Conservation (phyloP, 1,140 invertebrate species). For the Drepana arcuata region DNA sequence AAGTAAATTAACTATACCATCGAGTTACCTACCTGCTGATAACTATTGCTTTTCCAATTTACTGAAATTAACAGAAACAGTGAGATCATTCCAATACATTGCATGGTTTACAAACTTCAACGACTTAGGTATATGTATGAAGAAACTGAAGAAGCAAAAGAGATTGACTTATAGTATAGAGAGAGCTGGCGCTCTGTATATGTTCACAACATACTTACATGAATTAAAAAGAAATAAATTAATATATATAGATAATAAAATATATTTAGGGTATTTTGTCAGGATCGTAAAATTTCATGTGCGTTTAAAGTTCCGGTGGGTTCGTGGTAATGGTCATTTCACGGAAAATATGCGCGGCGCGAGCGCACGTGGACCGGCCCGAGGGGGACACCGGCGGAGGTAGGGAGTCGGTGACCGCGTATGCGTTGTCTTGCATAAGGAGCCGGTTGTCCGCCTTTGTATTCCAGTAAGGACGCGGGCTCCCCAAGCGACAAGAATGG, state of each 20-base stretch:
- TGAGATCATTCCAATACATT: too few relatives aligned
- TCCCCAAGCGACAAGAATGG: slow-evolving; percentile 42
- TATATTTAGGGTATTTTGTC: too few relatives aligned
- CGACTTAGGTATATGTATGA: too few relatives aligned
- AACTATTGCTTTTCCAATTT: too few relatives aligned
- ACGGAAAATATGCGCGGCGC: slow-evolving; percentile 35
- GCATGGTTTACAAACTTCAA: too few relatives aligned
- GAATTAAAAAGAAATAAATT: background rate
- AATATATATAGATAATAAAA: background rate
- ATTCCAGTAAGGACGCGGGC: slow-evolving; percentile 44
- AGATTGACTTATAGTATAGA: too few relatives aligned
- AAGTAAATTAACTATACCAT: background rate
- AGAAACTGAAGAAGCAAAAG: background rate
- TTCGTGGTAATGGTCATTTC: slow-evolving; percentile 61
- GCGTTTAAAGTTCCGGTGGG: slow-evolving; percentile 39
- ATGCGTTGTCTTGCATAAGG: slow-evolving; percentile 53
- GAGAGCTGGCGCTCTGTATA: too few relatives aligned
- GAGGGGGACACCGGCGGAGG: slow-evolving; percentile 3
- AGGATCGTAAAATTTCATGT: slow-evolving; percentile 33
- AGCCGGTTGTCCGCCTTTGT: slow-evolving; percentile 40
- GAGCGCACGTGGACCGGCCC: slow-evolving; percentile 35
- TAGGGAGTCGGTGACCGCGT: slow-evolving; percentile 52
- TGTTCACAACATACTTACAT: background rate
- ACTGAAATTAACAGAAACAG: too few relatives aligned
- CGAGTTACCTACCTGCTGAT: too few relatives aligned